These are phyloP conservation scores for Ctenomys sociabilis DNA, from an alignment of 2,113 vertebrate species.

Conservation along the genomic window DNA sequence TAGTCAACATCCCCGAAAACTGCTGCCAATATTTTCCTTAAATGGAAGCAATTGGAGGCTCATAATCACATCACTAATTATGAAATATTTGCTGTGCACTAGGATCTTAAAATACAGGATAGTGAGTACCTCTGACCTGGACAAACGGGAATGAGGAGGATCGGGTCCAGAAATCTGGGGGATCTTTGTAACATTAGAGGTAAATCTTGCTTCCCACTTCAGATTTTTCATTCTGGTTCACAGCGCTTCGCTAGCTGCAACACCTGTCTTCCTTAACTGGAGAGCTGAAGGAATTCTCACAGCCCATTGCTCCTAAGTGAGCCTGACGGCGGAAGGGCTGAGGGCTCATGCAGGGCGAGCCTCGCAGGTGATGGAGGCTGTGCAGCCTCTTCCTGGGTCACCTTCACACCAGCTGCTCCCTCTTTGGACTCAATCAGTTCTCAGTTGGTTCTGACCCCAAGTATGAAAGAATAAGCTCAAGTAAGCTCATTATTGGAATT, in stretches of 20 bases:
- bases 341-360: not conserved
- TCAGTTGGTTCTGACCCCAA: not conserved
- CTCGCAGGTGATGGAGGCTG: not conserved
- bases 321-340: not conserved
- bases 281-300: not conserved
- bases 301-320: not conserved
- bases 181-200: not conserved
- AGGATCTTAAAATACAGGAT: constrained; percentile 34
- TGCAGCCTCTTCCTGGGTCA: not conserved
- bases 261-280: not conserved
- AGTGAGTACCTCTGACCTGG: not conserved
- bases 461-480: not conserved
- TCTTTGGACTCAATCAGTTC: not conserved
- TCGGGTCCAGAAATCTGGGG: not conserved
- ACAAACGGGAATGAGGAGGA: not conserved
- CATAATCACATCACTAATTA: not conserved
- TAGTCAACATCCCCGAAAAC: constrained; percentile 26
- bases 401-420: not conserved
- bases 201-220: not conserved
- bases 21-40: constrained; percentile 53
- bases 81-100: not conserved
- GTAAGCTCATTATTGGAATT: not conserved
- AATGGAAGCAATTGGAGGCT: constrained; percentile 52
- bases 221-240: not conserved
- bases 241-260: not conserved